Percentiles rank a stretch among this genome's conserved stretches.
These are phyloP conservation scores for Dromococcyx pavoninus DNA, from an alignment of 2,797 vertebrate genomes.

Conservation along the genomic window DNA sequence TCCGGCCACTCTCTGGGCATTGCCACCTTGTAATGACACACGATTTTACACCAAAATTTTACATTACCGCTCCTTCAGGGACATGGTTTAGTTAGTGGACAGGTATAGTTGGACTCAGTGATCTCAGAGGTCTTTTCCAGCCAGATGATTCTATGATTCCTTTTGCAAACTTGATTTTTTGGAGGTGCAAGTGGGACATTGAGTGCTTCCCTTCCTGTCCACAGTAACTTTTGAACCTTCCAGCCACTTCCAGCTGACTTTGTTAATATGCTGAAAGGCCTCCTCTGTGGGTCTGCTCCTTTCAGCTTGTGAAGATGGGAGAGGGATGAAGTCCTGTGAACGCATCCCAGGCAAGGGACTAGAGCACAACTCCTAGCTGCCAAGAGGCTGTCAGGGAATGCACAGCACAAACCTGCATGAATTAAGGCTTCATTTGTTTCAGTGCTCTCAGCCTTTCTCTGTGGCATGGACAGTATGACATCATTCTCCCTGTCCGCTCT, in stretches of 20 bases:
- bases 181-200: neutral
- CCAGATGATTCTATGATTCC: too few relatives aligned
- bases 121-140: too few relatives aligned
- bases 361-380: neutral
- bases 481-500: neutral
- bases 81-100: too few relatives aligned
- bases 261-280: neutral
- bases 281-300: neutral
- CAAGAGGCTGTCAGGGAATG: neutral
- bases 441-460: neutral
- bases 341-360: neutral
- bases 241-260: neutral
- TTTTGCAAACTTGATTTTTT: neutral
- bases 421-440: neutral
- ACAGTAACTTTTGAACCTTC: neutral
- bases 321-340: neutral
- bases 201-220: neutral
- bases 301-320: neutral
- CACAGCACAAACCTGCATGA: neutral
- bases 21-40: neutral
- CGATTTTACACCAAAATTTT: neutral
- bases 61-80: neutral
- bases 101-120: too few relatives aligned
- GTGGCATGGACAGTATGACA: neutral
- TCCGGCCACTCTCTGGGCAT: neutral